A percentile compares a stretch with the other conserved stretches of the same genome.
Evolutionary conservation across 2,797 vertebrate species (phyloP).

Genomic region (Melanotaenia trifasciata): DNA sequence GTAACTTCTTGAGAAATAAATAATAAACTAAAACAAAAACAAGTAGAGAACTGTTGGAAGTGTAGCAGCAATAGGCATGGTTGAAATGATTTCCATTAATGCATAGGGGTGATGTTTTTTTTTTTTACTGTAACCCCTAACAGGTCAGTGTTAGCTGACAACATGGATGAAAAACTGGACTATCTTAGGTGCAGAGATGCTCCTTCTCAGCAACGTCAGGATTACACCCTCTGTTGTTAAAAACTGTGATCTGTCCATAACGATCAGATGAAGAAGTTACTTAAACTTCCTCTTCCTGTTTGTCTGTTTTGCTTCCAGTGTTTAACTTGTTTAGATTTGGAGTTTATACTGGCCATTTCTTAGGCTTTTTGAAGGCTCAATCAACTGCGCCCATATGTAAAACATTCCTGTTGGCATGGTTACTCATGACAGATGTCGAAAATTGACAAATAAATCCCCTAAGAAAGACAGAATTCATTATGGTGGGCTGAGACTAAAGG

Average conservation of each 20-base stretch:
- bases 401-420: background rate
- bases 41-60: background rate
- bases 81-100: background rate
- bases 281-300: background rate
- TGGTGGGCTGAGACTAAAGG: background rate
- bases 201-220: background rate
- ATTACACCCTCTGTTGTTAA: background rate
- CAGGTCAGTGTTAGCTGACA: too few species aligned
- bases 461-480: background rate
- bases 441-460: background rate
- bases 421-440: background rate
- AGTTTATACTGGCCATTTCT: background rate
- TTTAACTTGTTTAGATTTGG: background rate
- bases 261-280: too few species aligned
- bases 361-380: too few species aligned
- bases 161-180: too few species aligned
- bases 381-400: background rate
- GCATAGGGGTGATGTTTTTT: background rate
- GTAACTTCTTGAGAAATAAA: too few species aligned
- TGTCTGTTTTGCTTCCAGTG: background rate
- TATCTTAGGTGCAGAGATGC: background rate
- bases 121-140: background rate
- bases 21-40: too few species aligned
- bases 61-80: too few species aligned
- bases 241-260: background rate